Percentiles rank a stretch among this genome's conserved stretches.
phyloP scores from a whole-genome alignment of 2,888 invertebrate species.

The Tachina fera region DNA sequence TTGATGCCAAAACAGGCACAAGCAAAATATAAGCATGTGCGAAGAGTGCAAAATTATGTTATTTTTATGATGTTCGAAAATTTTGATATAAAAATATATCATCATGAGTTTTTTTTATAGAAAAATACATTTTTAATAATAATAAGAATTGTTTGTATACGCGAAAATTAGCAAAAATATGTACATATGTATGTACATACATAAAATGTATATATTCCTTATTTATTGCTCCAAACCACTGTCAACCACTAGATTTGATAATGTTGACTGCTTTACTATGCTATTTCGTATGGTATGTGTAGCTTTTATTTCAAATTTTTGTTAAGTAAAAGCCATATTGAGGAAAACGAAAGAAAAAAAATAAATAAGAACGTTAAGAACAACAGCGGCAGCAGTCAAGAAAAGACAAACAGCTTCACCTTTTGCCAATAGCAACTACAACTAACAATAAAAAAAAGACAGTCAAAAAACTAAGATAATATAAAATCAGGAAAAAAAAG shows the following conservation, averaged over 20 bases:
- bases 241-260: conserved; percentile 46
- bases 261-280: conserved; percentile 52
- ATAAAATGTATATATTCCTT: no score
- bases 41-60: no score
- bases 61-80: no score
- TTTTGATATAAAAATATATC: no score
- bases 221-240: conserved; percentile 22
- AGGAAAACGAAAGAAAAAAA: conserved; percentile 42
- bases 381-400: conserved; percentile 61
- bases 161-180: no score
- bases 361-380: conserved; percentile 57
- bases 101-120: no score
- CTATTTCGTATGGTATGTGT: conserved; percentile 60
- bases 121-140: no score
- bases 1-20: no score
- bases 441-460: conserved; percentile 26
- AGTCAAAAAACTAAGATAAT: conserved; percentile 24
- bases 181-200: no score
- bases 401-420: conserved; percentile 71
- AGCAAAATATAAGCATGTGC: no score
- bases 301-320: conserved; percentile 55
- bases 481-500: conserved; percentile 28
- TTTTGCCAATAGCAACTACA: conserved; percentile 63
- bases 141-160: no score
- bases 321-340: conserved; percentile 67